phyloP scores from a whole-genome alignment of 2,113 vertebrate genomes.

The Cettia cetti region DNA sequence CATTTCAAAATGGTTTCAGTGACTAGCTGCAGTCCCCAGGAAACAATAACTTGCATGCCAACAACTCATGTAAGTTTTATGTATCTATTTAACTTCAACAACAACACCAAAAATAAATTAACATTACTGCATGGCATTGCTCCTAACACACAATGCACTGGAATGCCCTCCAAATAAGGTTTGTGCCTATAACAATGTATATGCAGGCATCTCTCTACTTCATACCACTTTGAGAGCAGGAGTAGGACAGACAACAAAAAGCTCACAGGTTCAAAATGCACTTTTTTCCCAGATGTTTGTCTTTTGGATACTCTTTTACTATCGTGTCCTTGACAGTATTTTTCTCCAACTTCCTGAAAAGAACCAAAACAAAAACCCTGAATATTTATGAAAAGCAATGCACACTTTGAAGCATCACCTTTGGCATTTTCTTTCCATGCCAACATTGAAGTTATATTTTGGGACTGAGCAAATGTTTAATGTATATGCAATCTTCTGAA shows the following conservation, averaged over 20 bases:
- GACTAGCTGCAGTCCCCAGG: slow-evolving; percentile 5
- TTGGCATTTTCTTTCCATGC: slow-evolving; percentile 44
- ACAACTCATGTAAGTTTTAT: slow-evolving; percentile 27
- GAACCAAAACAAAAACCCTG: background rate
- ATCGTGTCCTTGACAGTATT: slow-evolving; percentile 15
- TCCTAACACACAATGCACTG: background rate
- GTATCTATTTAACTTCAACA: background rate
- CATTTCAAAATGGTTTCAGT: slow-evolving; percentile 45
- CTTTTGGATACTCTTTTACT: slow-evolving; percentile 30
- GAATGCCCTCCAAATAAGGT: background rate
- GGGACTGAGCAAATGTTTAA: slow-evolving; percentile 17
- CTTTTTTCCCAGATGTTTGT: slow-evolving; percentile 53
- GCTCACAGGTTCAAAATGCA: background rate
- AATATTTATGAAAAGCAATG: slow-evolving; percentile 51
- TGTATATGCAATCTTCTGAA: background rate
- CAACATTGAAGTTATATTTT: background rate
- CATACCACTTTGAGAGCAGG: background rate
- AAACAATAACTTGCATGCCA: slow-evolving; percentile 17
- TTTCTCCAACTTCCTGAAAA: slow-evolving; percentile 20
- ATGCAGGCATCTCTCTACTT: background rate
- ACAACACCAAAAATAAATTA: slow-evolving; percentile 8
- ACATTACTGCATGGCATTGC: background rate
- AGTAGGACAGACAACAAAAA: background rate
- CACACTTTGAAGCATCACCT: slow-evolving; percentile 6
- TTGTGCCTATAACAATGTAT: background rate